Evolutionary conservation across 2,888 invertebrate genomes (phyloP), one percentile per base, ranked within the genome.

Genomic region (Lochmaea capreae): DNA sequence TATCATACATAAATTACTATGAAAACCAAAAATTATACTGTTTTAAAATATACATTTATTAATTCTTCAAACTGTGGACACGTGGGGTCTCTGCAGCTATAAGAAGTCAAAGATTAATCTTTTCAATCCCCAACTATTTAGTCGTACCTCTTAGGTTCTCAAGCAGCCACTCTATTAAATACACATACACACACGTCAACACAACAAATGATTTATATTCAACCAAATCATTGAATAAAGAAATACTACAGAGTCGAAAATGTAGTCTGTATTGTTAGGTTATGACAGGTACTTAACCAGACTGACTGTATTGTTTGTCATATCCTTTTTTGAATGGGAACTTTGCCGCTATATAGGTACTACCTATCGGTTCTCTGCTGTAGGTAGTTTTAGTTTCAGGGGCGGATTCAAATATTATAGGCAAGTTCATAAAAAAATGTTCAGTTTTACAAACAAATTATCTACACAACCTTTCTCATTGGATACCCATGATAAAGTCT

Each of bases 271-370:
- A 71, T 72, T 74, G 74, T 74, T 74, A 42, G 59, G 65, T 65
- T 74, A 68, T 72, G 74, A 76, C 76, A 76, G 76, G 76, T 76
- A 74, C 76, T 73, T 68, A 66, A 62, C 61, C 65, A 68, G 68
- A 65, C 67, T 70, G 74, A 61, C 65, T 76, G 67, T 68, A 76
- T 76, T 76, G 74, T 73, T 72, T 74, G 65, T 72, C 72, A 70
- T 72, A 61, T 61, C 61, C 39, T 67, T 74, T 72, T 74, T 68
- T 74, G 76, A 74, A 76, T 74, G 76, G 67, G 70, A 59, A 72
- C 67, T 61, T 70, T 65, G 71, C 74, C 74, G 74, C 74, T 65
- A 39, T 67, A 58, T 39, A 39, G 61, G 61, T 39, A 61, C 61
- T 67, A 67, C 59, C 59, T 59, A 67, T 71, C 52, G 57, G 66